Evolutionary conservation across 2,888 invertebrate species (phyloP).

Genomic region (Drosophila meridiana): DNA sequence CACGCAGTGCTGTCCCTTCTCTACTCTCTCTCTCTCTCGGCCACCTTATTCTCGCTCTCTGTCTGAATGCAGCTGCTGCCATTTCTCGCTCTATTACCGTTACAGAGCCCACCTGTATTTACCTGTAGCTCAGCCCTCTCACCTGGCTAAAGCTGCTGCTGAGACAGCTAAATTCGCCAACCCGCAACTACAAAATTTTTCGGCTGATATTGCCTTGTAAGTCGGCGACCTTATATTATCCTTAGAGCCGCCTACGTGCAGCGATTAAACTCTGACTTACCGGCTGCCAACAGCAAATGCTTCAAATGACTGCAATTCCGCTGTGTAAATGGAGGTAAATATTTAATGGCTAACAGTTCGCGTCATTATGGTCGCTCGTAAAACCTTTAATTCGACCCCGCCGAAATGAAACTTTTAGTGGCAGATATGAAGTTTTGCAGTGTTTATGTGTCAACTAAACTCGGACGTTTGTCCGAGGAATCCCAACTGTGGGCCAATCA

Average conservation of each 20-base stretch:
- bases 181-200: constrained; percentile 39
- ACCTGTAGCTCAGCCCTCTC: constrained; percentile 20
- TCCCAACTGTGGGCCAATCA: constrained; percentile 4
- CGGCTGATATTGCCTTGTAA: constrained; percentile 61
- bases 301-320: constrained; percentile 60
- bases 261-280: constrained; percentile 19
- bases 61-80: constrained; percentile 35
- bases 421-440: constrained; percentile 2
- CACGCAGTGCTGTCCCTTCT: background rate
- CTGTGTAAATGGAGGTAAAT: constrained; percentile 64
- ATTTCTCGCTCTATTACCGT: constrained; percentile 26
- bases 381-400: constrained; percentile 53
- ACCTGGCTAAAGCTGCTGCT: constrained; percentile 49
- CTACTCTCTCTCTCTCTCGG: background rate
- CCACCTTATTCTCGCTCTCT: background rate
- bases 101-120: constrained; percentile 20
- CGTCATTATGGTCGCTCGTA: constrained; percentile 43
- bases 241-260: constrained; percentile 39
- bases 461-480: no score
- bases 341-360: constrained; percentile 50
- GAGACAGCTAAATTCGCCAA: constrained; percentile 50
- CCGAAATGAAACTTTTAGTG: constrained; percentile 25
- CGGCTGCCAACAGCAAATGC: constrained; percentile 32
- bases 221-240: constrained; percentile 21
- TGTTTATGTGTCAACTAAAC: constrained; percentile 2